A percentile compares a stretch with the other conserved stretches of the same genome.
Conservation (phyloP, 2,113 vertebrate genomes). For the Pterocles burchelli region DNA sequence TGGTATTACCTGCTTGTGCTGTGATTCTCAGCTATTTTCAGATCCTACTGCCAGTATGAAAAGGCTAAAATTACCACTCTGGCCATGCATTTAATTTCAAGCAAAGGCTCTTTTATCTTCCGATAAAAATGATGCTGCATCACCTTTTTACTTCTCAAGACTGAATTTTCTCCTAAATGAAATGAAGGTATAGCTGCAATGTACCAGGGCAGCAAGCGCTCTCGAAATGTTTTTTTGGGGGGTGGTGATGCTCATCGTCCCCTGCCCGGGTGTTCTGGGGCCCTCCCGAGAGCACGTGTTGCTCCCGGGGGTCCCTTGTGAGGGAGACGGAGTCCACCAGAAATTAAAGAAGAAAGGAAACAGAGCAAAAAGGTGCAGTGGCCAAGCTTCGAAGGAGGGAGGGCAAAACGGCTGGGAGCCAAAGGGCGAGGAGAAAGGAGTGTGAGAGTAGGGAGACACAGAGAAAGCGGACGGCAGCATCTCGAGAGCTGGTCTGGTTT, state of each 20-base stretch:
- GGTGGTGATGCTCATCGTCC: not conserved
- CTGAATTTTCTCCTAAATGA: not conserved
- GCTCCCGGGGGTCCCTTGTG: not conserved
- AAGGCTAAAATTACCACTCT: conserved; percentile 9
- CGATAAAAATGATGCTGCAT: not conserved
- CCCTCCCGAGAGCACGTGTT: not conserved
- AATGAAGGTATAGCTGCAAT: not conserved
- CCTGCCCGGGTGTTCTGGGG: not conserved
- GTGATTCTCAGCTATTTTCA: not conserved
- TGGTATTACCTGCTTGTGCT: not conserved
- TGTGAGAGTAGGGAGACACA: conserved; percentile 83
- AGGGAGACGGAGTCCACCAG: not conserved
- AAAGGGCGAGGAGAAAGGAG: conserved; percentile 78
- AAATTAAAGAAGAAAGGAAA: conserved; percentile 42
- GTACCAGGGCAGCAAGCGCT: accelerated
- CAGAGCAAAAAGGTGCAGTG: conserved; percentile 64
- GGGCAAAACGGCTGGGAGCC: conserved; percentile 69
- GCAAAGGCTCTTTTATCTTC: not conserved
- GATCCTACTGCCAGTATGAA: not conserved
- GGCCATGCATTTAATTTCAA: conserved; percentile 16
- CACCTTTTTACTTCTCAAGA: not conserved
- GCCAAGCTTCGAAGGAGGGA: conserved; percentile 73
- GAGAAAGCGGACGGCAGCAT: conserved; percentile 78
- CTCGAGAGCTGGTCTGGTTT: conserved; percentile 78
- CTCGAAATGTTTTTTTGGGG: not conserved